phyloP scores from a whole-genome alignment of 1,140 invertebrate genomes.

The Doryteuthis pealeii region DNA sequence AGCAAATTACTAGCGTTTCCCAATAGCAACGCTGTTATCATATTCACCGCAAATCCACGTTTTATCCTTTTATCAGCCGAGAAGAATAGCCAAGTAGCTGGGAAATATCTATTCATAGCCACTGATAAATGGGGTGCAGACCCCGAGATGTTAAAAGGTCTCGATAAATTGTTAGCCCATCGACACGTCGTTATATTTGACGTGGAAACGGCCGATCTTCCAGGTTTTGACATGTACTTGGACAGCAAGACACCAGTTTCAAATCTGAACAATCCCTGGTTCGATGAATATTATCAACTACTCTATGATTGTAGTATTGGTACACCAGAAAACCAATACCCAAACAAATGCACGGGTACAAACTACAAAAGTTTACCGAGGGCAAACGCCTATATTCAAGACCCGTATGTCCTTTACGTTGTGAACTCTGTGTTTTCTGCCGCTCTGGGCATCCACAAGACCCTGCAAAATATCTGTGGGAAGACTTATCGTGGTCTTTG shows the following conservation, averaged over 20 bases:
- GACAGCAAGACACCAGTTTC: slow-evolving; percentile 51
- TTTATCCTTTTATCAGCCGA: slow-evolving; percentile 66
- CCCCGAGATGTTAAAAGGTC: slow-evolving; percentile 68
- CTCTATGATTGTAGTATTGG: slow-evolving; percentile 53
- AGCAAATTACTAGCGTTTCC: slow-evolving; percentile 57
- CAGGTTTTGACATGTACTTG: slow-evolving; percentile 57
- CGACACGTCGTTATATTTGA: slow-evolving; percentile 54
- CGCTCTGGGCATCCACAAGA: slow-evolving; percentile 45
- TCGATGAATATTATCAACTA: slow-evolving; percentile 61
- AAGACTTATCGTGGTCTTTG: slow-evolving; percentile 32
- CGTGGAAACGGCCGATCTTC: slow-evolving; percentile 60
- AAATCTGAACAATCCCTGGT: slow-evolving; percentile 60
- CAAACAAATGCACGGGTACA: slow-evolving; percentile 15
- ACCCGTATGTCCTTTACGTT: slow-evolving; percentile 53
- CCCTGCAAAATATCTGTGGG: slow-evolving; percentile 37
- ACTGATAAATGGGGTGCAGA: slow-evolving; percentile 80
- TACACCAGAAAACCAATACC: background rate
- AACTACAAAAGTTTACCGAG: slow-evolving; percentile 35
- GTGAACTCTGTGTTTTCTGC: slow-evolving; percentile 54
- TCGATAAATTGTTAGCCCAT: slow-evolving; percentile 63
- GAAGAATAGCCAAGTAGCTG: slow-evolving; percentile 51
- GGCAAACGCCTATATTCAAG: slow-evolving; percentile 46
- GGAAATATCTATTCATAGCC: slow-evolving; percentile 71
- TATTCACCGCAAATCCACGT: slow-evolving; percentile 76
- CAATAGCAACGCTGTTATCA: slow-evolving; percentile 68